A percentile compares a stretch with the other conserved stretches of the same genome.
These are phyloP conservation scores for Coluber constrictor DNA, from an alignment of 2,797 vertebrate species.

Conservation along the genomic window DNA sequence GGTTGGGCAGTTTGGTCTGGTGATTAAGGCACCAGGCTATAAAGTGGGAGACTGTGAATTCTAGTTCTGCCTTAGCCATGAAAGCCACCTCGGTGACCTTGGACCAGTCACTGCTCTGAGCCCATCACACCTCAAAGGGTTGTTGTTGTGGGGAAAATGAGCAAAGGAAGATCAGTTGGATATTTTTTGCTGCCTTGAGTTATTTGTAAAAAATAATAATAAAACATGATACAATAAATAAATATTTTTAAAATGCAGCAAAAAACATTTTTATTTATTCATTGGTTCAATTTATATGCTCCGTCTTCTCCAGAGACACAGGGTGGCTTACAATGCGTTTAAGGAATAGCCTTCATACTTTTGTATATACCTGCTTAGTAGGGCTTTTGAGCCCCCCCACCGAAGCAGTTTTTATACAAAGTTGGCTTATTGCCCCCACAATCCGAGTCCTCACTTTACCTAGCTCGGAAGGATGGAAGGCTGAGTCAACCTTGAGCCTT, in stretches of 20 bases:
- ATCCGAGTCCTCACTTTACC: no score
- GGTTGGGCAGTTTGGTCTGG: not conserved
- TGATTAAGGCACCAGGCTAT: not conserved
- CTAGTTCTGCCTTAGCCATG: not conserved
- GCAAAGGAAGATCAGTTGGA: not conserved
- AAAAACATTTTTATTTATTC: not conserved
- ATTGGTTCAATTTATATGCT: no score
- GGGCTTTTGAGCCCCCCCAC: no score
- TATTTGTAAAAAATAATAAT: not conserved
- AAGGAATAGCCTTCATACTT: no score
- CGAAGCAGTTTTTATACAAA: no score
- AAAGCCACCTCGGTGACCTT: not conserved
- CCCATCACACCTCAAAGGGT: not conserved
- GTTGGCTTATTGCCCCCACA: no score
- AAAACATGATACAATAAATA: not conserved
- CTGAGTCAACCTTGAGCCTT: no score
- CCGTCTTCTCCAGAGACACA: no score
- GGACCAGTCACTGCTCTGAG: not conserved
- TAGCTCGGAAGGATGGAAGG: no score
- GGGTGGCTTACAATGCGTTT: no score
- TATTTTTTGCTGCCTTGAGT: not conserved
- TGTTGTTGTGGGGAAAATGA: not conserved
- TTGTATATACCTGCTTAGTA: no score
- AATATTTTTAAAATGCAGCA: not conserved
- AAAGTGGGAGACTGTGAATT: not conserved